phyloP scores from a whole-genome alignment of 2,797 vertebrate genomes.

The Muraenolepis orangiensis region DNA sequence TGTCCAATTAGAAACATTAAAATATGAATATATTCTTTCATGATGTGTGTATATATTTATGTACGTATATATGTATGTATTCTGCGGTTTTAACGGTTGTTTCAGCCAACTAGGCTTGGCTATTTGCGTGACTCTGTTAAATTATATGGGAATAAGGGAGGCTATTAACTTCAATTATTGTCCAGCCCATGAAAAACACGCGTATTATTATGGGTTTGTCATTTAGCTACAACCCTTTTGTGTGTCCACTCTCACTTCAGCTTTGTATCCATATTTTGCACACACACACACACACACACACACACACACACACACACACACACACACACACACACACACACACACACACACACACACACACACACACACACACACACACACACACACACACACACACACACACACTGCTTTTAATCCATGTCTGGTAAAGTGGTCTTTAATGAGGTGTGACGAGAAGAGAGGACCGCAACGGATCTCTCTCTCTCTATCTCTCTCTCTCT shows the following conservation, averaged over 20 bases:
- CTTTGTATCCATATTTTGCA: background rate
- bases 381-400: background rate
- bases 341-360: slow-evolving; percentile 17
- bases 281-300: too few relatives aligned
- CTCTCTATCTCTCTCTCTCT: slow-evolving; percentile 21
- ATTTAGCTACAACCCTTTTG: slow-evolving; percentile 36
- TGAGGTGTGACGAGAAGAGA: slow-evolving; percentile 68
- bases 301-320: slow-evolving; percentile 28
- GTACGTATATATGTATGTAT: too few relatives aligned
- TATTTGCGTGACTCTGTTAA: too few relatives aligned
- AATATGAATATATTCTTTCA: too few relatives aligned
- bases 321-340: slow-evolving; percentile 30
- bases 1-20: too few relatives aligned
- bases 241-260: slow-evolving; percentile 36
- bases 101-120: too few relatives aligned
- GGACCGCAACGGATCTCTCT: slow-evolving; percentile 44
- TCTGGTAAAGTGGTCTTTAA: slow-evolving; percentile 69
- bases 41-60: too few relatives aligned
- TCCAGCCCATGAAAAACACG: background rate
- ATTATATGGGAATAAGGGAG: background rate
- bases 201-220: background rate
- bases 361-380: background rate
- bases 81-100: too few relatives aligned
- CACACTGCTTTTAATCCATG: slow-evolving; percentile 53
- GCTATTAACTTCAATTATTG: background rate